Base-by-base conservation (phyloP, 2,888 invertebrate species). In the Synergus itoensis region DNA sequence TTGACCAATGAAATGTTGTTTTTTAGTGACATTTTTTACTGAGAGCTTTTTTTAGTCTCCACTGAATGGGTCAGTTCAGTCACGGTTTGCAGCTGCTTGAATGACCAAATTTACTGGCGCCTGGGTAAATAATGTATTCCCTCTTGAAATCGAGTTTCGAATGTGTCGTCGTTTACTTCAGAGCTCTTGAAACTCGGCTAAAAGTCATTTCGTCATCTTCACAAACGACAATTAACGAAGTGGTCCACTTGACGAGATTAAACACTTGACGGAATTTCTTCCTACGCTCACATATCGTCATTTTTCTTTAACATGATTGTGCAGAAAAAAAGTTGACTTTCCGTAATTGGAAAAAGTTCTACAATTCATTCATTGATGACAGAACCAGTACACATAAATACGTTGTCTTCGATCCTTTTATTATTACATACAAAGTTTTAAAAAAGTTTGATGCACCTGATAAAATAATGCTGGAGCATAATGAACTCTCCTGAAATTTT, bases 141-240 rank as follows among this genome's bases (percentile, higher is more conserved):
- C 69, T 43, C 69, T 69, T 69, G 48, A 69, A 69, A 69, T 48
- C 43, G 21, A 69, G 45, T 69, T 43, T 69, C 45, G 43, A 69
- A 28, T 48, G 43, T 69, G 69, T 69, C 69, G 69, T 48, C 69
- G 48, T 73, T 80, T 78, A 64, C 77, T 63, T 60, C 18, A 76
- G 57, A 76, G 76, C 78, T 73, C 78, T 83, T 83, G 77, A 83
- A 82, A 82, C 81, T 78, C 81, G 83, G 78, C 82, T 80, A 82
- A 85, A 86, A 85, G 84, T 78, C 81, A 81, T 85, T 85, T 83
- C 84, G 86, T 86, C 85, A 85, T 86, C 77, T 79, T 84, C 77
- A 83, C 84, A 86, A 86, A 85, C 85, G 84, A 83, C 81, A 82
- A 85, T 85, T 82, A 84, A 83, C 84, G 81, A 82, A 85, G 84